phyloP scores from a whole-genome alignment of 2,888 invertebrate species.

The Diplazon laetatorius region DNA sequence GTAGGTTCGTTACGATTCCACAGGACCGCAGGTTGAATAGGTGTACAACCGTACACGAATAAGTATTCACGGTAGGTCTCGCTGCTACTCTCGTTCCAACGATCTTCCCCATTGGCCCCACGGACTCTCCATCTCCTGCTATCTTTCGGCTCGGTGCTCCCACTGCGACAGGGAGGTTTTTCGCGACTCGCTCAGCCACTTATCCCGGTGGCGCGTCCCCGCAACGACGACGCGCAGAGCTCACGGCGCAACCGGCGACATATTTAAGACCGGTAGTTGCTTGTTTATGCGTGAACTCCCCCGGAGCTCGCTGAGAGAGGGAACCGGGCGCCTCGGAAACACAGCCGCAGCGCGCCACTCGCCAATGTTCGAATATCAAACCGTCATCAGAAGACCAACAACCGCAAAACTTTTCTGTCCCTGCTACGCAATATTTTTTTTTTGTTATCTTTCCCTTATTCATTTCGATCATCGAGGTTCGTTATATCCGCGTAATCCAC shows the following conservation, averaged over 20 bases:
- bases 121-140: conserved; percentile 57
- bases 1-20: conserved; percentile 59
- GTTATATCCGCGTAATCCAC: conserved; percentile 41
- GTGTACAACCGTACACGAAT: conserved; percentile 36
- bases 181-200: conserved; percentile 64
- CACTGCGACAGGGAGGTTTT: conserved; percentile 57
- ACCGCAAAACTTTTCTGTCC: conserved; percentile 43
- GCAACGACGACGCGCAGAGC: conserved; percentile 16
- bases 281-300: conserved; percentile 74
- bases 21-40: conserved; percentile 54
- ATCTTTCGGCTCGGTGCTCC: conserved; percentile 54
- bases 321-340: conserved; percentile 60
- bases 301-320: conserved; percentile 67
- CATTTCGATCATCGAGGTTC: too few species aligned
- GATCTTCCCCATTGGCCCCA: conserved; percentile 54
- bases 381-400: too few species aligned
- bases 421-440: conserved; percentile 61
- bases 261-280: conserved; percentile 77
- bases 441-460: conserved; percentile 56
- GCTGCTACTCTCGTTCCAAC: conserved; percentile 40
- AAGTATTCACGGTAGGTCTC: conserved; percentile 46
- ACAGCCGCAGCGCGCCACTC: conserved; percentile 12
- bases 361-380: conserved; percentile 29
- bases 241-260: conserved; percentile 65
- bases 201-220: conserved; percentile 52